These are phyloP conservation scores for Ceratosolen solmsi DNA, from an alignment of 1,140 invertebrate genomes.

Conservation along the genomic window DNA sequence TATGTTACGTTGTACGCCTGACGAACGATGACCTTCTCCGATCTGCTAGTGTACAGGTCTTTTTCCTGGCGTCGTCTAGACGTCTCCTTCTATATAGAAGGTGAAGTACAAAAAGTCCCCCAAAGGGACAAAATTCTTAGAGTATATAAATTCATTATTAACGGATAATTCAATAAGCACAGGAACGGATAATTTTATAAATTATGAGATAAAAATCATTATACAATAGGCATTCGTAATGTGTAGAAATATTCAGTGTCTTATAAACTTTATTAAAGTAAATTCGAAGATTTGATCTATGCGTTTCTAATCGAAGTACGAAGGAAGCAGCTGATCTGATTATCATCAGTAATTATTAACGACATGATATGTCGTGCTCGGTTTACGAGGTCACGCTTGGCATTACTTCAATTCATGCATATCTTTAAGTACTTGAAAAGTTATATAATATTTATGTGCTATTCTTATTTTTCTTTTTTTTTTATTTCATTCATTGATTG, in stretches of 20 bases:
- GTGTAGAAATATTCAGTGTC: neutral
- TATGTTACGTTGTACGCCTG: neutral
- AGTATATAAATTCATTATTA: too few species aligned
- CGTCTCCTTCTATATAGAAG: neutral
- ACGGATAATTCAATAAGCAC: too few species aligned
- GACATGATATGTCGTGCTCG: neutral
- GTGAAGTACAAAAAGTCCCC: neutral
- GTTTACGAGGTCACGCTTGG: neutral
- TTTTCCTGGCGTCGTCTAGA: neutral
- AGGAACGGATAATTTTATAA: too few species aligned
- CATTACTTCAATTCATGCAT: neutral
- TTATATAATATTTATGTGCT: neutral
- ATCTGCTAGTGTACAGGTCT: neutral
- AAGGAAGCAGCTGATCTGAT: neutral
- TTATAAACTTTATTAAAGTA: too few species aligned
- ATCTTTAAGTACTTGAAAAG: neutral
- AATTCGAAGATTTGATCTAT: neutral
- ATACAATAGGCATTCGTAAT: neutral
- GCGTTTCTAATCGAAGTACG: neutral
- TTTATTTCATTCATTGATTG: neutral
- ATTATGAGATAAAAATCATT: too few species aligned
- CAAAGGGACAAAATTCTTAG: too few species aligned
- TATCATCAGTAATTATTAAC: constrained; percentile 13
- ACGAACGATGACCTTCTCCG: constrained; percentile 14
- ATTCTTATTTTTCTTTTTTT: neutral